Conservation (phyloP, 2,888 invertebrate genomes). For the Myopa testacea region DNA sequence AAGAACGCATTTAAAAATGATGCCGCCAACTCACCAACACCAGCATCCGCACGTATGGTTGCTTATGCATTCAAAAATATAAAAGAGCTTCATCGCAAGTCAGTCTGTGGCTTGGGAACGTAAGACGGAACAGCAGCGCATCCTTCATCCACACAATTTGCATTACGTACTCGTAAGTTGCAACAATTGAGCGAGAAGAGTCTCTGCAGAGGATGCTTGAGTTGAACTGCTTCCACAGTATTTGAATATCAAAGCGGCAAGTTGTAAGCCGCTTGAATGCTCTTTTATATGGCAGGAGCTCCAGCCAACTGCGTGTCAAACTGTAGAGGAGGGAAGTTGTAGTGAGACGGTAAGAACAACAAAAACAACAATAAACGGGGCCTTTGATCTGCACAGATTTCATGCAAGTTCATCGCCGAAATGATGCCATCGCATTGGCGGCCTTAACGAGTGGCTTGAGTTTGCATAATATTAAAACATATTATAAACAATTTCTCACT, state of each 20-base stretch:
- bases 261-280: not conserved
- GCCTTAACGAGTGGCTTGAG: not conserved
- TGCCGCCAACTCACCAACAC: no score
- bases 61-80: not conserved
- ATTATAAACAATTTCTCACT: no score
- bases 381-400: not conserved
- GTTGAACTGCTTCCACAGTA: slow-evolving; percentile 22
- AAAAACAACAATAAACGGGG: not conserved
- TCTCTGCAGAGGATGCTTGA: slow-evolving; percentile 6
- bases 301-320: not conserved
- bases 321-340: not conserved
- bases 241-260: slow-evolving; percentile 17
- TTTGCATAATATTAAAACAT: no score
- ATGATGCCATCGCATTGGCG: not conserved
- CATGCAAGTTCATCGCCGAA: not conserved
- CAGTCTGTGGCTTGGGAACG: not conserved
- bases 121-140: not conserved
- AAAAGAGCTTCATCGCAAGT: not conserved
- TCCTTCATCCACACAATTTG: not conserved
- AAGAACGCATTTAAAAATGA: no score
- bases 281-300: not conserved
- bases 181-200: slow-evolving; percentile 20
- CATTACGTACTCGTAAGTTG: not conserved
- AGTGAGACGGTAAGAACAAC: not conserved
- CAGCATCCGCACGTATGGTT: no score